Base-by-base conservation (phyloP, 2,888 invertebrate genomes). In the Helleia helle region DNA sequence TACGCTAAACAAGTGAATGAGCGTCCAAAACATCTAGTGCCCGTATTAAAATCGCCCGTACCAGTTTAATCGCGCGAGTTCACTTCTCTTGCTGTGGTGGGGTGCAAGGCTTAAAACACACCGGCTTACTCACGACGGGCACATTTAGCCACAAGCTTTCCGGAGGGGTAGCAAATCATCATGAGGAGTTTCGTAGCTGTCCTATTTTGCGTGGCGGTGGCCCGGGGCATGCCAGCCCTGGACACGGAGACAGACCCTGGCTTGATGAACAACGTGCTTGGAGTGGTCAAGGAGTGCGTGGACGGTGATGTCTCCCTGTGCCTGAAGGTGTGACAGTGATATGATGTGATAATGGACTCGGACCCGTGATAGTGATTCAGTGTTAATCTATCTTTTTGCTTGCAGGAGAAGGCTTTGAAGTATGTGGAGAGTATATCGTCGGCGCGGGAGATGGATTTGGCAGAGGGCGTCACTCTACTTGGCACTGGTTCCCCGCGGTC, bases 361-460 rank as follows among this genome's bases (percentile, higher is more conserved):
- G 14, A 28, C 9, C 8, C 17, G 34, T 27, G 28, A 30, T 22
- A 17, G 14, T 26, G 26, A n/a, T 50, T 13, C 40, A 38, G 42
- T 47, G 41, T 17, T 59, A 66, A 65, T 58, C 55, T 38, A 44
- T 59, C 41, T 65, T 74, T 77, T 81, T 77, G 67, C 60, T 86
- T 87, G 61, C 83, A 91, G 91, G 91, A 91, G 87, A 87, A 91
- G 54, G 91, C 91, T 34, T 73, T 93, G 55, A 89, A 89, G 57
- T 91, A 89, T 65, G 88, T 92, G 51, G 91, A 92, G 61, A 71
- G 69, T 36, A 59, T 81, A 38, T 68, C 75, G 34, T 73, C 79
- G 1, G 77, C 81, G 54, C 70, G 91, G 56, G 89, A 89, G 62
- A 75, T 92, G 53, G 68, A 62, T 37, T 54, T 84, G 44, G 87